These are phyloP conservation scores for Dipodomys merriami DNA, from an alignment of 2,113 vertebrate genomes.

Conservation along the genomic window DNA sequence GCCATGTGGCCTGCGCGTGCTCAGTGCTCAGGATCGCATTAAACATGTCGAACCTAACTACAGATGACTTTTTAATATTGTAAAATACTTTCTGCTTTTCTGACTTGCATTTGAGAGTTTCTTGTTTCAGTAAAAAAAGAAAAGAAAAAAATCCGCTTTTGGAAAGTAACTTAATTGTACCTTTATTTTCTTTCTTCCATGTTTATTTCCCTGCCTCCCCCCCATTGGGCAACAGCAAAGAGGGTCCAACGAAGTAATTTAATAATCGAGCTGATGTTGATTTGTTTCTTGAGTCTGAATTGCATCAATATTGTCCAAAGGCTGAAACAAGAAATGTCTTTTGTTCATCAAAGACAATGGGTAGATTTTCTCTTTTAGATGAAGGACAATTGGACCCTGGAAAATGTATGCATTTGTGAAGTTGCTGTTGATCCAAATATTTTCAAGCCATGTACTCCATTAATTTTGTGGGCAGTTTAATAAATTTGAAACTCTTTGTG, in stretches of 20 bases:
- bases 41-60: slow-evolving; percentile 67
- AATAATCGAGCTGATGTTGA: slow-evolving; percentile 64
- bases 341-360: slow-evolving; percentile 84
- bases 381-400: slow-evolving; percentile 83
- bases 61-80: slow-evolving; percentile 88
- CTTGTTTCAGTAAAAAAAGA: slow-evolving; percentile 91
- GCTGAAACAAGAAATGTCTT: slow-evolving; percentile 87
- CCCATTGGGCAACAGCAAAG: slow-evolving; percentile 79
- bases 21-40: slow-evolving; percentile 86
- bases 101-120: slow-evolving; percentile 88
- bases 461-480: slow-evolving; percentile 93
- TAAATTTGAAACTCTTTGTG: slow-evolving; percentile 86
- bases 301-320: slow-evolving; percentile 68
- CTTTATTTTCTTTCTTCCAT: slow-evolving; percentile 21
- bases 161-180: slow-evolving; percentile 83
- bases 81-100: slow-evolving; percentile 89
- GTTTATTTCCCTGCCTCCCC: slow-evolving; percentile 67
- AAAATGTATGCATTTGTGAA: slow-evolving; percentile 93
- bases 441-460: slow-evolving; percentile 93
- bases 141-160: slow-evolving; percentile 85
- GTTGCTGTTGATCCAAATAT: slow-evolving; percentile 91
- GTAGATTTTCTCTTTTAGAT: slow-evolving; percentile 83
- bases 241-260: slow-evolving; percentile 83
- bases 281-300: slow-evolving; percentile 65
- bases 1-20: slow-evolving; percentile 76